These are phyloP conservation scores for Caenorhabditis sp. DNA, from an alignment of 2,888 invertebrate genomes.

Conservation along the genomic window DNA sequence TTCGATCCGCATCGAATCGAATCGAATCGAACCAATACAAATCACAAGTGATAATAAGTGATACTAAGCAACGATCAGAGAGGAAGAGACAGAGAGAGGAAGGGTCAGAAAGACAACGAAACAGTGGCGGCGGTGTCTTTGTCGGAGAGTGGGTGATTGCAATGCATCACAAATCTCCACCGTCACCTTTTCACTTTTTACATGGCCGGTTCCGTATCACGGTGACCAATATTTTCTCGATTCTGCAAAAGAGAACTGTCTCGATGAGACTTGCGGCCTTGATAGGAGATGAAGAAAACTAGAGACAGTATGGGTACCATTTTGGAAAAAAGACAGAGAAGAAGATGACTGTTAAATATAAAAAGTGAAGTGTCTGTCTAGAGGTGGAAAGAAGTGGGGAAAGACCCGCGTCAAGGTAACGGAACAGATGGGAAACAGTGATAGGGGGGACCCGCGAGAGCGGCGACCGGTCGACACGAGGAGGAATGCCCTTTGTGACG, in stretches of 20 bases:
- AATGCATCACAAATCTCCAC: slow-evolving; percentile 9
- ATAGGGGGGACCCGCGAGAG: slow-evolving; percentile 1
- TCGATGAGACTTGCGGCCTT: background rate
- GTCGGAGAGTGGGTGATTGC: background rate
- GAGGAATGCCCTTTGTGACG: background rate
- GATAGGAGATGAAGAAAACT: background rate
- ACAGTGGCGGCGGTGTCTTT: slow-evolving; percentile 9
- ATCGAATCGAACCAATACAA: background rate
- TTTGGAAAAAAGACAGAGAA: background rate
- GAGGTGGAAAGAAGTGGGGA: slow-evolving; percentile 13
- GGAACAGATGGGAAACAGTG: slow-evolving; percentile 40
- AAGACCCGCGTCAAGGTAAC: slow-evolving; percentile 44
- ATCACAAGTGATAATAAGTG: slow-evolving; percentile 6
- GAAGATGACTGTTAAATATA: background rate
- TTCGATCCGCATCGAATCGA: background rate
- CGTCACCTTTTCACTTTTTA: background rate
- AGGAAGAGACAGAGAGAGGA: slow-evolving; percentile 5
- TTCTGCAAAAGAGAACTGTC: background rate
- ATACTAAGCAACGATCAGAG: background rate
- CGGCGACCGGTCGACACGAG: too few relatives aligned
- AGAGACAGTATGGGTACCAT: background rate
- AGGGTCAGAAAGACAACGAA: slow-evolving; percentile 21
- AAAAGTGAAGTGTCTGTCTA: background rate
- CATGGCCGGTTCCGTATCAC: too few relatives aligned
- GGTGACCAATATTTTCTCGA: too few relatives aligned